phyloP scores from a whole-genome alignment of 2,888 invertebrate genomes.

The Steinernema carpocapsae region DNA sequence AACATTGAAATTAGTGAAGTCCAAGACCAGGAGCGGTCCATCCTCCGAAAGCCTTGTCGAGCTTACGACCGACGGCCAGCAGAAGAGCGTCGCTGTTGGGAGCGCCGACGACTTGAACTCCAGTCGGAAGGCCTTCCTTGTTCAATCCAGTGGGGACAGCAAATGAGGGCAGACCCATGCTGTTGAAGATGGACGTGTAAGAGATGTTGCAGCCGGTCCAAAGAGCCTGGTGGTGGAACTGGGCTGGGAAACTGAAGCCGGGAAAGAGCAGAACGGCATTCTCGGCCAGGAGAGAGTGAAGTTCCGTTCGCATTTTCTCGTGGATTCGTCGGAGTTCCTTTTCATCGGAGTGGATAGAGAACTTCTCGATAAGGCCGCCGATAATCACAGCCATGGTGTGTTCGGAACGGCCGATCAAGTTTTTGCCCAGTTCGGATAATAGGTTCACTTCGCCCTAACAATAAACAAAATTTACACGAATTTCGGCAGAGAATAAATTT shows the following conservation, averaged over 20 bases:
- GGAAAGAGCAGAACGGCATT: conserved; percentile 67
- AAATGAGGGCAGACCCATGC: conserved; percentile 71
- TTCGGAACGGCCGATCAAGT: conserved; percentile 27
- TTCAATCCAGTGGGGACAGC: conserved; percentile 71
- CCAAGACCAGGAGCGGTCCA: conserved; percentile 47
- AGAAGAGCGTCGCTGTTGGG: conserved; percentile 55
- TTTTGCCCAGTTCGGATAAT: conserved; percentile 7
- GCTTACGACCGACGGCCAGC: conserved; percentile 80
- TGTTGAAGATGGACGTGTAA: conserved; percentile 70
- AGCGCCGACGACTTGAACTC: conserved; percentile 65
- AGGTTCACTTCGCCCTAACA: conserved; percentile 18
- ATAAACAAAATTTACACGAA: background rate
- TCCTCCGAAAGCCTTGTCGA: conserved; percentile 82
- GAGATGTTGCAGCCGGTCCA: conserved; percentile 42
- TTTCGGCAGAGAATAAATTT: too few species aligned
- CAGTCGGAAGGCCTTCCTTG: conserved; percentile 70
- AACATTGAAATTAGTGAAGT: background rate
- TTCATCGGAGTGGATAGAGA: conserved; percentile 20
- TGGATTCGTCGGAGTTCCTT: conserved; percentile 12
- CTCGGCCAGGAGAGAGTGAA: conserved; percentile 25
- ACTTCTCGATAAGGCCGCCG: conserved; percentile 18
- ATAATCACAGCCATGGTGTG: conserved; percentile 36
- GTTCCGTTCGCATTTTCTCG: conserved; percentile 28
- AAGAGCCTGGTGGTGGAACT: conserved; percentile 71
- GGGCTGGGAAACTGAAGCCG: conserved; percentile 70